phyloP scores from a whole-genome alignment of 2,113 vertebrate species.

The Varanus salvator region DNA sequence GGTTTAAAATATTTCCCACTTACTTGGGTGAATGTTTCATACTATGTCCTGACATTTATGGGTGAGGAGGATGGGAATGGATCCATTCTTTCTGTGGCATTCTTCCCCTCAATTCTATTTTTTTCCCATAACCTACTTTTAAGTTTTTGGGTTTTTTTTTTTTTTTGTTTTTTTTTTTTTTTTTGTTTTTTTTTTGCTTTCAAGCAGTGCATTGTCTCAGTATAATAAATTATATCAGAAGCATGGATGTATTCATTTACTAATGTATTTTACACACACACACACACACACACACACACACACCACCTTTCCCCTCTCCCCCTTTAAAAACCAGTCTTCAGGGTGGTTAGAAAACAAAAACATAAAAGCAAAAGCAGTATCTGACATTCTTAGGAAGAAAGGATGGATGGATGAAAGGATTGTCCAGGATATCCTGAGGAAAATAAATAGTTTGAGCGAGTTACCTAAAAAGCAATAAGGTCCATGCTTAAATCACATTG shows the following conservation, averaged over 20 bases:
- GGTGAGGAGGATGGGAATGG: neutral
- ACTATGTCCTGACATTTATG: slow-evolving; percentile 35
- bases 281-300: too few relatives aligned
- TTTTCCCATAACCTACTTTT: slow-evolving; percentile 9
- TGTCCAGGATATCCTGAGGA: neutral
- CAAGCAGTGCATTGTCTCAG: neutral
- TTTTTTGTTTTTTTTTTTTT: too few relatives aligned
- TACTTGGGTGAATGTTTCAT: slow-evolving; percentile 38
- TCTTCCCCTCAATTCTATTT: neutral
- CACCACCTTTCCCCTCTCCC: neutral
- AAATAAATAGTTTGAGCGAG: neutral
- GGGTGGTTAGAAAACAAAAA: neutral
- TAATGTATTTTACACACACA: neutral
- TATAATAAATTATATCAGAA: neutral
- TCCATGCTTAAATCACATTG: too few relatives aligned
- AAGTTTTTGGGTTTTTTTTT: neutral
- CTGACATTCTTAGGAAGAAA: neutral
- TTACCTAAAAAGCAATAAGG: neutral
- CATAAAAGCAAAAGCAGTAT: neutral
- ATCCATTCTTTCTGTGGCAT: neutral
- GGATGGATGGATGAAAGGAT: too few relatives aligned
- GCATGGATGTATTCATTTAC: neutral
- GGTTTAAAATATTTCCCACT: slow-evolving; percentile 30
- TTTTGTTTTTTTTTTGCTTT: neutral
- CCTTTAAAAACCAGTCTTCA: neutral